Base-by-base conservation (phyloP, 2,113 vertebrate species). In the Cyprinodon brontotheroides region DNA sequence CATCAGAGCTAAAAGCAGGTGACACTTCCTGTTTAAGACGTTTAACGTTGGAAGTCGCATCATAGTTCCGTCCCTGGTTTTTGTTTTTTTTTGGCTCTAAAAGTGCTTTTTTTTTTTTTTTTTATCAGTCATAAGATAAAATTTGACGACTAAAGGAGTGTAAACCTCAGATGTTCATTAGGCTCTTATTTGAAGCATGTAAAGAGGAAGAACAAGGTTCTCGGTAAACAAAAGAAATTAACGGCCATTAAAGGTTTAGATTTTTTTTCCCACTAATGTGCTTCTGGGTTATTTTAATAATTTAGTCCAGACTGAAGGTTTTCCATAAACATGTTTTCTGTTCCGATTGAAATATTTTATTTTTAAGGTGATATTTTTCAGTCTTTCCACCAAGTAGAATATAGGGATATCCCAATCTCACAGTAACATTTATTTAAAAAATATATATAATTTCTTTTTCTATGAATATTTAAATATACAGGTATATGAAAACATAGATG, bases 261-360 rank as follows among this genome's bases (percentile, higher is more conserved):
- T 65, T 70, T 68, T 1, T 50, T 80, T 75, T 59, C 59, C 45
- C 15, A 79, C 53, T 75, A 74, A 79, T 83, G 72, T 78, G 22
- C 14, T 20, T 78, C 45, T 45, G 37, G 15, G 37, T 73, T 85
- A 77, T 41, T 69, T 72, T 84, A 70, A 29, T 29, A 65, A 65
- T 79, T 74, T 84, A 61, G 47, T 71, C 14, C 2, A 86, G 83
- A 79, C 85, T 81, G 75, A 83, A 81, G 65, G 63, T 84, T 85
- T 86, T 76, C 10, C 72, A 78, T 66, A 15, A 72, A 72, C 36
- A 3, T 1, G 4, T 29, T 72, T 70, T 74, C 61, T 74, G 60
- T 68, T 14, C 43, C n/a, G 36, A 41, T 61, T 41, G 57, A 12
- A 59, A 57, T 29, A 6, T 17, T 36, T 7, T 11, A 41, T 36